A percentile compares a stretch with the other conserved stretches of the same genome.
Conservation (phyloP, 1,140 invertebrate species). For the Pseudomyrmex concolor region DNA sequence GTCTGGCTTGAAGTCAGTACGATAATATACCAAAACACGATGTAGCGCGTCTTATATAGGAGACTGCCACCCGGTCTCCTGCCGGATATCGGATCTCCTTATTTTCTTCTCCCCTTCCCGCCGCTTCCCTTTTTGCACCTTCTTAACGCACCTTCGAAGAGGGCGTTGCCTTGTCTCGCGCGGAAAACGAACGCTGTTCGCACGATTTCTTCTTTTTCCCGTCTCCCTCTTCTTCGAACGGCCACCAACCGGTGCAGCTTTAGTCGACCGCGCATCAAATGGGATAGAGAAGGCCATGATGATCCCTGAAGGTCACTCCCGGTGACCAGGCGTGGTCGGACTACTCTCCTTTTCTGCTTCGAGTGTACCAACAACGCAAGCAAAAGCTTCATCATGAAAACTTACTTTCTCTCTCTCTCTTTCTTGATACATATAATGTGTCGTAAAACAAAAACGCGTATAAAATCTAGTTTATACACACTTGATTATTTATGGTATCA, state of each 20-base stretch:
- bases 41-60: slow-evolving; percentile 68
- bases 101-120: slow-evolving; percentile 18
- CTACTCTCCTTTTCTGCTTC: slow-evolving; percentile 52
- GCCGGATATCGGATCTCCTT: slow-evolving; percentile 47
- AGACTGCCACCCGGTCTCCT: slow-evolving; percentile 21
- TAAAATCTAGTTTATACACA: neutral
- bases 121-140: slow-evolving; percentile 42
- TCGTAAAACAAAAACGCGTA: too few species aligned
- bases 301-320: slow-evolving; percentile 71
- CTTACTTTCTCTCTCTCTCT: slow-evolving; percentile 13
- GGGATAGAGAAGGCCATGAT: slow-evolving; percentile 69
- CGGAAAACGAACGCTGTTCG: slow-evolving; percentile 59
- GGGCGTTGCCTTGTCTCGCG: slow-evolving; percentile 63
- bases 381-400: neutral
- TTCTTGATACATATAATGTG: neutral
- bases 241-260: slow-evolving; percentile 74
- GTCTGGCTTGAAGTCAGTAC: slow-evolving; percentile 62
- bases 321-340: slow-evolving; percentile 60
- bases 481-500: neutral
- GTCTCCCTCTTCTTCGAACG: slow-evolving; percentile 36
- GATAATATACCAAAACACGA: slow-evolving; percentile 61
- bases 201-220: slow-evolving; percentile 71
- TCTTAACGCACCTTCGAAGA: slow-evolving; percentile 47
- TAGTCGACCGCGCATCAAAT: slow-evolving; percentile 48
- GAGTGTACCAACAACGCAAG: neutral